Base-by-base conservation (phyloP, 2,888 invertebrate species). In the Amorpha juglandis region DNA sequence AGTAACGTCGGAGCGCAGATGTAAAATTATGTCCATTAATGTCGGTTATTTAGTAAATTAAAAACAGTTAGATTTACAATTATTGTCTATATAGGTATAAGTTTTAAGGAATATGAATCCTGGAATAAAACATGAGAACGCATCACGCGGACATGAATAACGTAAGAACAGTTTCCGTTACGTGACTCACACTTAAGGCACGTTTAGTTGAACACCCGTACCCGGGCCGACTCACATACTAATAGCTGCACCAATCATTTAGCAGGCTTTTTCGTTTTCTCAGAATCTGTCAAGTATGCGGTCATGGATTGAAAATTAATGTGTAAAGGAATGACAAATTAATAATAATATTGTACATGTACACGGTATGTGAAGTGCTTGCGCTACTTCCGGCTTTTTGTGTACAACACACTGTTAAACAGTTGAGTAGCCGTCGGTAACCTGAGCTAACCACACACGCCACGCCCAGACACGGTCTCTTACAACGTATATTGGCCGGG, bases 161-260 rank as follows among this genome's bases (percentile, higher is more conserved):
- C 86, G 82, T 85, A 86, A 88, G 89, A 87, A 86, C 87, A 83
- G 87, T 91, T 90, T 91, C 91, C 91, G 91, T 90, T 92, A 92
- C 92, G 92, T 92, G 92, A 92, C 91, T 92, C 91, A 92, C 85
- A 83, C 83, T 77, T 84, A 81, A 86, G 90, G 91, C 91, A 91
- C 91, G 92, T 91, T 82, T 84, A 80, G 75, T 78, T 42, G 63
- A 53, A 53, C 62, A 63, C 66, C 45, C 47, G 47, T n/a, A n/a
- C n/a, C n/a, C n/a, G n/a, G n/a, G n/a, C n/a, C 52, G 66, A 45
- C 42, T 66, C 52, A 66, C 66, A 66, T 63, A 66, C 63, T 66
- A 62, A 66, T 52, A 66, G 67, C 55, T 55, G 19, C 47, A 47
- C 47, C 58, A 58, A 35, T 65, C 55, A 58, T 58, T 48, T 19